A percentile compares a stretch with the other conserved stretches of the same genome.
phyloP scores from a whole-genome alignment of 2,797 vertebrate species.

The Danionella dracula region DNA sequence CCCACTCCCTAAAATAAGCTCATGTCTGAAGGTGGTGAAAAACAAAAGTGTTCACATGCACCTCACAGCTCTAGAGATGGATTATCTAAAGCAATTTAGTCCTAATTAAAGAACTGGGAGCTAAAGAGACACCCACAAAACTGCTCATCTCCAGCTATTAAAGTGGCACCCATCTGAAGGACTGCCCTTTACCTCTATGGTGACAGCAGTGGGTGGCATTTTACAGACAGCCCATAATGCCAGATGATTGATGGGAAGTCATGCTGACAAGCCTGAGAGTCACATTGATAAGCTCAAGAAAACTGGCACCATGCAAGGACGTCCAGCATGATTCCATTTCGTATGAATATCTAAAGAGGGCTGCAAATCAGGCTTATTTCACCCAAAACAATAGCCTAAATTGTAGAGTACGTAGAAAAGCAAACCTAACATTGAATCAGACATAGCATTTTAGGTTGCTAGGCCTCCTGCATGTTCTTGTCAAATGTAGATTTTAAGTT shows the following conservation, averaged over 20 bases:
- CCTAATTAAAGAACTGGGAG: not conserved
- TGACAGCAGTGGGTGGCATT: not conserved
- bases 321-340: not conserved
- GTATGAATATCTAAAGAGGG: not conserved
- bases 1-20: slow-evolving; percentile 16
- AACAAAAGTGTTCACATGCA: not conserved
- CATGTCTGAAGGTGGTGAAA: slow-evolving; percentile 10
- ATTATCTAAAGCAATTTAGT: not conserved
- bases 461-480: no score
- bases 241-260: slow-evolving; percentile 33
- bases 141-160: not conserved
- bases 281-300: slow-evolving; percentile 15
- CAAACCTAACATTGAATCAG: no score
- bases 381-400: no score
- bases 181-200: not conserved
- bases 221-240: slow-evolving; percentile 27
- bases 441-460: no score
- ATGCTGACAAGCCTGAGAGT: slow-evolving; percentile 34
- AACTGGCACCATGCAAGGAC: not conserved
- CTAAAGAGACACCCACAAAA: not conserved
- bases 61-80: not conserved
- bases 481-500: no score
- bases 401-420: no score
- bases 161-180: not conserved
- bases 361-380: not conserved